Evolutionary conservation across 2,113 vertebrate genomes (phyloP), one percentile per base, ranked within the genome.

Genomic region (Microcebus lehilahytsara): DNA sequence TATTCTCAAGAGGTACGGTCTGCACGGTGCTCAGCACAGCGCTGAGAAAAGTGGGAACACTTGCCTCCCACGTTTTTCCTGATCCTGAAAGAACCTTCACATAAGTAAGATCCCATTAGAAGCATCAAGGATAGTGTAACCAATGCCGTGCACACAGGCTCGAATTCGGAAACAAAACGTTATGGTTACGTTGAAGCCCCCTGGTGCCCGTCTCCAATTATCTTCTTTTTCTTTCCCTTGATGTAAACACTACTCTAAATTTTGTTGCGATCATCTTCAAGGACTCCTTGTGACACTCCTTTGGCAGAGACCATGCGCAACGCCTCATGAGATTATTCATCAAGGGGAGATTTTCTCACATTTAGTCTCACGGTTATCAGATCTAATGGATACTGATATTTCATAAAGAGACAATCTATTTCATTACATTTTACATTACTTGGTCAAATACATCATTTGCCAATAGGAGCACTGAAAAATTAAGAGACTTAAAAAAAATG

Each of bases 361-460:
- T 86, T 97, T 88, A 84, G 96, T 77, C 83, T 75, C 86, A 86
- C 96, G 94, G 95, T 95, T 93, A 85, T 91, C 97, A 91, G 77
- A 91, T 46, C 96, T 97, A 98, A 96, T 81, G 95, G 97, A 17
- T 89, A 75, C 96, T 91, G 75, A 91, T 96, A 97, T 97, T 98
- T 98, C 96, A 98, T 81, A 60, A 87, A 95, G 89, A 95, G 97
- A 98, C 95, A 97, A 95, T 98, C 96, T 96, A 96, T 98, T 98
- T 96, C 97, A 96, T 97, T 97, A 94, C 85, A 93, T 98, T 98
- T 96, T 97, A 87, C 91, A 96, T 97, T 71, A 49, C 95, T 96
- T 96, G 56, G 60, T 97, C 97, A 97, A 97, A 98, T 97, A 97
- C 98, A 97, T 98, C 97, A 94, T 96, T 93, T 85, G 86, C 64